Evolutionary conservation across 2,113 vertebrate genomes (phyloP).

Genomic region (Sceloporus undulatus): DNA sequence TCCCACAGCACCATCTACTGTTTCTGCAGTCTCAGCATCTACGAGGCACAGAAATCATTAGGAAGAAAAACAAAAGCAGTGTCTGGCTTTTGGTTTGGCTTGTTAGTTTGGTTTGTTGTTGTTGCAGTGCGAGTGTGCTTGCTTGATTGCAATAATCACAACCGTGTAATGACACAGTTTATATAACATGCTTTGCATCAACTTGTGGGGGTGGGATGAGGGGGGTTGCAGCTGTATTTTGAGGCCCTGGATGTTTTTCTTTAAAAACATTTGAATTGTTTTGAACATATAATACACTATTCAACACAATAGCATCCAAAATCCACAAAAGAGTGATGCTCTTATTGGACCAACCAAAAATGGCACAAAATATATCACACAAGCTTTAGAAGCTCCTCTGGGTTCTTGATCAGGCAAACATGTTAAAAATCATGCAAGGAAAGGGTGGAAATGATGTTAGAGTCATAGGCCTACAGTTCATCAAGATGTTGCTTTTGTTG

Average conservation of each 20-base stretch:
- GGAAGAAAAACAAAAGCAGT: neutral
- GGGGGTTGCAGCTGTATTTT: neutral
- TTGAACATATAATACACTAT: neutral
- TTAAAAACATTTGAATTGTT: neutral
- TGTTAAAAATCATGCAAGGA: too few relatives aligned
- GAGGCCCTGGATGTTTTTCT: neutral
- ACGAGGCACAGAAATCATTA: neutral
- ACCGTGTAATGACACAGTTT: accelerated
- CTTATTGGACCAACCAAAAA: too few relatives aligned
- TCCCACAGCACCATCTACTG: slow-evolving; percentile 33
- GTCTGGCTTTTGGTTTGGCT: neutral
- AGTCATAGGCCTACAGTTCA: too few relatives aligned
- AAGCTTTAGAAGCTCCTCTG: too few relatives aligned
- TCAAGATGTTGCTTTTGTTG: too few relatives aligned
- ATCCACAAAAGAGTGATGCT: too few relatives aligned
- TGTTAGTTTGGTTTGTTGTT: neutral
- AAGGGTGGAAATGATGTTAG: too few relatives aligned
- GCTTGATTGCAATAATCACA: neutral
- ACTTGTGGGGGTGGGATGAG: neutral
- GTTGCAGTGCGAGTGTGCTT: neutral
- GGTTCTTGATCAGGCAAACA: too few relatives aligned
- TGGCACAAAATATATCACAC: too few relatives aligned
- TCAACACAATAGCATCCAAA: neutral
- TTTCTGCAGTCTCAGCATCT: neutral
- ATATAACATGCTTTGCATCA: neutral